Evolutionary conservation across 2,888 invertebrate genomes (phyloP), one percentile per base, ranked within the genome.

Genomic region (Eugnorisma glareosa): DNA sequence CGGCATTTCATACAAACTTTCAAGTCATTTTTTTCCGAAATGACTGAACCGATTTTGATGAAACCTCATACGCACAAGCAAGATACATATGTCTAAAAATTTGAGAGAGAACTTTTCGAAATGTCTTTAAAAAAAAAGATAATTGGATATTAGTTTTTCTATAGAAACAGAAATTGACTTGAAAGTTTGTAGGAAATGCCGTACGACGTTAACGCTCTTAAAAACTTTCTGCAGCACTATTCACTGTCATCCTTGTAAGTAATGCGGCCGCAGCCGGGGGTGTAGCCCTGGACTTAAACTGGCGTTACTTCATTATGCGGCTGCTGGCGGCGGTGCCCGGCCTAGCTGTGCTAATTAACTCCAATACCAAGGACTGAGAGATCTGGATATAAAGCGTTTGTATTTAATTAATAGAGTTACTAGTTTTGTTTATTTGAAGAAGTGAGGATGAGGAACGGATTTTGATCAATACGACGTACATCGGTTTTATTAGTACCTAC

Each of bases 301-400:
- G 35, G 40, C n/a, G 8, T 45, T 45, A 45, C 28, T 57, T 64
- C 10, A 43, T 18, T 8, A 35, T 2, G 40, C 15, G 28, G 57
- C 11, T 18, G n/a, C 21, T 21, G 31, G 35, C 35, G 35, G 5
- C 6, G 57, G 0, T 8, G 21, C 10, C n/a, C 54, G 37, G 18
- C n/a, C 24, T 51, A 43, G n/a, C 51, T 37, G 31, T n/a, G 43
- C 40, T 35, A 75, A 70, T 71, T 63, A 71, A n/a, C 51, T 70
- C 18, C n/a, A 59, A 57, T 8, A 70, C 71, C 8, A 31, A 31
- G 51, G 18, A n/a, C 24, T 31, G 15, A 8, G 1, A 51, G 31
- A 40, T 21, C 15, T 15, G 10, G 13, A 18, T 15, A 48, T 31
- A 35, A 37, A 43, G 10, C 15, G 6, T 43, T 75, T 63, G 63